Evolutionary conservation across 1,140 invertebrate genomes (phyloP), one percentile per base, ranked within the genome.

Genomic region (Listronotus bonariensis): DNA sequence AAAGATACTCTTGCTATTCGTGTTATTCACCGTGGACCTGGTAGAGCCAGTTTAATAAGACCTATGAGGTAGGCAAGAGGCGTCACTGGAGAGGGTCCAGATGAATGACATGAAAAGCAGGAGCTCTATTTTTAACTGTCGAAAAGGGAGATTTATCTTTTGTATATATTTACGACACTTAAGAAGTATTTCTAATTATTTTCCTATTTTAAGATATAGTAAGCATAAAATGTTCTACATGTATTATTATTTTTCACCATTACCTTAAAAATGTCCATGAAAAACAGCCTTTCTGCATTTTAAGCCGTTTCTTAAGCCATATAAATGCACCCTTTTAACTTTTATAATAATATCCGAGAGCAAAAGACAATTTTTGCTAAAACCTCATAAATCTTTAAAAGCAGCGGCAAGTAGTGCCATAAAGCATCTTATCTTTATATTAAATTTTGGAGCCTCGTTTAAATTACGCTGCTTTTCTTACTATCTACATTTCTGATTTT

Each of bases 401-500:
- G 46, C 46, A 49, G 46, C 20, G 46, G 46, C 46, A 20, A 18
- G 20, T 15, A 18, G n/a, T 10, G 20, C 20, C 46, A 49, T 49
- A 49, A 49, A 49, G 46, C 46, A 49, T 49, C 46, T 49, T 49
- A 49, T 49, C 46, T 49, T 49, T 49, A 49, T 49, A 49, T 49
- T 49, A 49, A 49, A 49, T 49, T 49, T 49, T 49, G 15, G 20
- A 20, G 46, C 20, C 8, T 49, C 46, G 17, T 18, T 49, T 49
- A 18, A 49, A 49, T 15, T 18, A 26, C 15, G 5, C 7, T 17
- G 46, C 46, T 31, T 15, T 49, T 18, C 46, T 20, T 31, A 49
- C 46, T 49, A 49, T 49, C 46, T 49, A 20, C 46, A 31, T 31
- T 49, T 49, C 42, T n/a, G 42, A 17, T 49, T 49, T 49, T 31